These are phyloP conservation scores for Alfaro cultratus DNA, from an alignment of 2,797 vertebrate genomes.

Conservation along the genomic window DNA sequence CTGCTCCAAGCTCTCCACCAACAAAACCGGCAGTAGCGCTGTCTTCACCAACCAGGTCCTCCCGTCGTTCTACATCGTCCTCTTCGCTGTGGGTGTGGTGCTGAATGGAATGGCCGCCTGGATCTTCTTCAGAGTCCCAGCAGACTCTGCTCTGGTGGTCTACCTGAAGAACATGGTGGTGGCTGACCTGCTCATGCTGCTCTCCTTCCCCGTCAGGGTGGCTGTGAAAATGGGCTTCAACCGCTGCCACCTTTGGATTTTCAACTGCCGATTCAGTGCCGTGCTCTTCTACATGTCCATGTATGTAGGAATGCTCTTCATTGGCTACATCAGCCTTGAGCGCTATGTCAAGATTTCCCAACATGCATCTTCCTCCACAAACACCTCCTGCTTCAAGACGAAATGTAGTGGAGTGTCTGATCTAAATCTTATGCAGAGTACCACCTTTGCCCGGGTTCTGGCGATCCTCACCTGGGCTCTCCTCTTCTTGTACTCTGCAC, in stretches of 20 bases:
- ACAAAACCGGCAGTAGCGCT: conserved; percentile 61
- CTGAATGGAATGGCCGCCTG: conserved; percentile 86
- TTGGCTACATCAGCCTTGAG: conserved; percentile 90
- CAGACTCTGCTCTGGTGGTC: conserved; percentile 85
- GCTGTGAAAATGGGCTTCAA: conserved; percentile 77
- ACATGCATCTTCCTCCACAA: conserved; percentile 48
- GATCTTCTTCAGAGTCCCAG: conserved; percentile 87
- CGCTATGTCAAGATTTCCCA: conserved; percentile 88
- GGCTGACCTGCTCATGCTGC: conserved; percentile 88
- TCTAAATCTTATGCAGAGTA: conserved; percentile 72
- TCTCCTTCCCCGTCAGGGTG: conserved; percentile 85
- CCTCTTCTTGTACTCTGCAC: conserved; percentile 79
- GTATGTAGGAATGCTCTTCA: conserved; percentile 89
- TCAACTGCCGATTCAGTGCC: conserved; percentile 85
- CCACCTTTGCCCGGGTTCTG: conserved; percentile 74
- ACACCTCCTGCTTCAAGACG: conserved; percentile 67
- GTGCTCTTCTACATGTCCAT: conserved; percentile 90
- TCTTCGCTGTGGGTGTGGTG: conserved; percentile 76
- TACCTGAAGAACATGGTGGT: conserved; percentile 91
- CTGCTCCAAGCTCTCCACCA: conserved; percentile 29
- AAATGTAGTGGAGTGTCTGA: neutral
- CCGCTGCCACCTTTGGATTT: conserved; percentile 79
- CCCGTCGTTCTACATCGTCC: conserved; percentile 79
- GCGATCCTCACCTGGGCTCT: conserved; percentile 80
- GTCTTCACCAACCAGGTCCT: conserved; percentile 78